Conservation (phyloP, 92 coral and sea anemone genomes). For the Zoanthus sansibaricus region DNA sequence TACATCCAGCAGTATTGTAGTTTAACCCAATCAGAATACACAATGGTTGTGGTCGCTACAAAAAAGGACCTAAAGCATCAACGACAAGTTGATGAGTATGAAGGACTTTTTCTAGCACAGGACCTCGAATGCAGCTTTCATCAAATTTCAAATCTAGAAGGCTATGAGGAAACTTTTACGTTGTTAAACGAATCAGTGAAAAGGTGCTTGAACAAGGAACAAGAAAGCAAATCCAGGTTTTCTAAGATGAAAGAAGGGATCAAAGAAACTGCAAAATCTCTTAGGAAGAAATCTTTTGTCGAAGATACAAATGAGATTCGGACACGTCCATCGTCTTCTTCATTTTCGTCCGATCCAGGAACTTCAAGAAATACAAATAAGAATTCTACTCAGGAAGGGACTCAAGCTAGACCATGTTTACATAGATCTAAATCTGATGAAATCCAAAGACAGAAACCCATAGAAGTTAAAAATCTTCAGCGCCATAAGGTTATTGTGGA, state of each 20-base stretch:
- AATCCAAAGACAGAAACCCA: constrained; percentile 4
- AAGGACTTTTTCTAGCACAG: constrained; percentile 84
- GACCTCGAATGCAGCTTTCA: constrained; percentile 84
- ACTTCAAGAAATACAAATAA: background rate
- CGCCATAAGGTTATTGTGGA: constrained; percentile 25
- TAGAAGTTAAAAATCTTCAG: background rate
- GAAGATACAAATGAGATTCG: constrained; percentile 28
- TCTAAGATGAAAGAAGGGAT: constrained; percentile 84
- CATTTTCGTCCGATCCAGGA: constrained; percentile 34
- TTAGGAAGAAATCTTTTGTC: constrained; percentile 65
- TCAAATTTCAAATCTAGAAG: constrained; percentile 84
- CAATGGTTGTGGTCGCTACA: constrained; percentile 82
- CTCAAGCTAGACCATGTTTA: background rate
- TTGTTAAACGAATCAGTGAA: constrained; percentile 75
- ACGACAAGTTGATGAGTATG: constrained; percentile 82
- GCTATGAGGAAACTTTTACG: constrained; percentile 76
- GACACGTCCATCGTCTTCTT: background rate
- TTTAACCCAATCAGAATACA: constrained; percentile 55
- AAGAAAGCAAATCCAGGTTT: constrained; percentile 70
- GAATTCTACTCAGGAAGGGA: constrained; percentile 5
- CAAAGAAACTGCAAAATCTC: constrained; percentile 75
- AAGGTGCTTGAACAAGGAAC: constrained; percentile 61
- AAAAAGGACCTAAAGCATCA: constrained; percentile 82
- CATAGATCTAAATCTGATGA: constrained; percentile 31
- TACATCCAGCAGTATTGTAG: constrained; percentile 82